Evolutionary conservation across 64 coral and sea anemone species (phyloP).

Genomic region (Porites lutea): DNA sequence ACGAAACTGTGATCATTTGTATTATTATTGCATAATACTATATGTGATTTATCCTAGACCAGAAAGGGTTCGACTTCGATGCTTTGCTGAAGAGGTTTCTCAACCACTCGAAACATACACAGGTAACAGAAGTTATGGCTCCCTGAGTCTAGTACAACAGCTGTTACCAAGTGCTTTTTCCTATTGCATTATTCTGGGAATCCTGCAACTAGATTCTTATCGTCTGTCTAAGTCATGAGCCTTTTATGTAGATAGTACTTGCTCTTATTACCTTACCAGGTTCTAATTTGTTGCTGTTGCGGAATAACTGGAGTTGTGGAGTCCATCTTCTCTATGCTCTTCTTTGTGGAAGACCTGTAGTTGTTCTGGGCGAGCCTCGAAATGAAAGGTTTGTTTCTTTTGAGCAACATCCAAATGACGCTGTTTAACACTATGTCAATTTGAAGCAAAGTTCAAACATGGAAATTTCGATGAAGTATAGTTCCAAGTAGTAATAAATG

Average conservation of each 20-base stretch:
- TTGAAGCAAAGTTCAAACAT: no score
- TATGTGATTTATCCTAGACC: slow-evolving; percentile 29
- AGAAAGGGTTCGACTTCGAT: slow-evolving; percentile 69
- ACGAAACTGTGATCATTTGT: no score
- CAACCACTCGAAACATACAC: slow-evolving; percentile 37
- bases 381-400: slow-evolving; percentile 83
- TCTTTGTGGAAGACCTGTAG: slow-evolving; percentile 80
- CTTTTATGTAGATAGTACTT: not conserved
- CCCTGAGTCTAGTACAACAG: no score
- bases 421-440: not conserved
- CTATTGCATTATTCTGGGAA: no score
- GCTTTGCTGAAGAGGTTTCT: slow-evolving; percentile 87
- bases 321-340: slow-evolving; percentile 90
- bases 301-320: slow-evolving; percentile 75
- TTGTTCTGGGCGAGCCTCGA: slow-evolving; percentile 71
- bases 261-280: not conserved
- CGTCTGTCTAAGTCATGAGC: no score
- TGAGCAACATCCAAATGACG: not conserved
- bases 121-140: slow-evolving; percentile 22
- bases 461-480: no score
- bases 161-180: no score
- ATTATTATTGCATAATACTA: not conserved
- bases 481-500: no score
- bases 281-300: slow-evolving; percentile 69
- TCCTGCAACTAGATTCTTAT: no score